Evolutionary conservation across 2,888 invertebrate species (phyloP).

Genomic region (Andricus curvator): DNA sequence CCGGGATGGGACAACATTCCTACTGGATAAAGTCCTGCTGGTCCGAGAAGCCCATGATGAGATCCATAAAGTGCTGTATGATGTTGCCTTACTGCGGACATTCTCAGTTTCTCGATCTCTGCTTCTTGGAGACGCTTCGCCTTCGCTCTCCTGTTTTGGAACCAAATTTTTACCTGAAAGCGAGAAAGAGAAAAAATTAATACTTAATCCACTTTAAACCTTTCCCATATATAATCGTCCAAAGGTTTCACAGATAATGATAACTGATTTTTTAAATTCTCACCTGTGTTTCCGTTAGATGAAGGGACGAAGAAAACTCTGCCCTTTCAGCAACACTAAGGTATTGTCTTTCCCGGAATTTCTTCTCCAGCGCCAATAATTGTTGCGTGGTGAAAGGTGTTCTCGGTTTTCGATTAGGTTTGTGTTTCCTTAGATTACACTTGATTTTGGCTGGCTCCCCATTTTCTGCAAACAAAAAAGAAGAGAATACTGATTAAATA

Average conservation of each 20-base stretch:
- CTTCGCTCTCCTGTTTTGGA: conserved; percentile 96
- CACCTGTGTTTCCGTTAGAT: conserved; percentile 95
- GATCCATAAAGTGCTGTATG: conserved; percentile 72
- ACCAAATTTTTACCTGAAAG: conserved; percentile 93
- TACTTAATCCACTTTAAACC: neutral
- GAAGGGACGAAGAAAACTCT: conserved; percentile 96
- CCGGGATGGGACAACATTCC: conserved; percentile 73
- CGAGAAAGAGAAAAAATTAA: conserved; percentile 39
- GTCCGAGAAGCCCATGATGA: conserved; percentile 70
- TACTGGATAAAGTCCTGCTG: conserved; percentile 70
- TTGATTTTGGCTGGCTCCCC: conserved; percentile 92
- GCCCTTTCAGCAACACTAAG: conserved; percentile 98
- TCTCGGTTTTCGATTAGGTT: conserved; percentile 97
- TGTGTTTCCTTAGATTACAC: conserved; percentile 96
- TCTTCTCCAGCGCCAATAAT: conserved; percentile 94
- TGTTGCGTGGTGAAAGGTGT: conserved; percentile 99
- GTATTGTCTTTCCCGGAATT: conserved; percentile 98
- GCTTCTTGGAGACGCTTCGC: conserved; percentile 98
- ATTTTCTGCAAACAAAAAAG: conserved; percentile 81
- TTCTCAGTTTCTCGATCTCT: conserved; percentile 97
- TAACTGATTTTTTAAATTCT: conserved; percentile 44
- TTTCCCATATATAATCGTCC: neutral
- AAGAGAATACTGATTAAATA: conserved; percentile 63
- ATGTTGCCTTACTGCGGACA: conserved; percentile 82
- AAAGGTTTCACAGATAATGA: neutral